phyloP scores from a whole-genome alignment of 2,797 vertebrate species.

The Dromococcyx pavoninus region DNA sequence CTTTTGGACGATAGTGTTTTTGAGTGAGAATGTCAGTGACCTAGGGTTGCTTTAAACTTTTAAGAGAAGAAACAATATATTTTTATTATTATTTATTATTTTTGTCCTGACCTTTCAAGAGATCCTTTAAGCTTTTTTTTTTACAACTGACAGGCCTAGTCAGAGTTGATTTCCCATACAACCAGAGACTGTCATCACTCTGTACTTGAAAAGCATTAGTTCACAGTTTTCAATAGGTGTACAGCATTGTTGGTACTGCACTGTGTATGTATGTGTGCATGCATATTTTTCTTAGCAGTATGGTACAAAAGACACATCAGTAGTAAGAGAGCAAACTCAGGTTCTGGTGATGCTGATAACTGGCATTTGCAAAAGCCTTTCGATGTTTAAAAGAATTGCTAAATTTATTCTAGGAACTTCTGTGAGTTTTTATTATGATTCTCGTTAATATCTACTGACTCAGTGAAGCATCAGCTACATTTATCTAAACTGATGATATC shows the following conservation, averaged over 20 bases:
- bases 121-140: not conserved
- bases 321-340: not conserved
- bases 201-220: not conserved
- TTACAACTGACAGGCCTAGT: not conserved
- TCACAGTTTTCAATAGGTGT: not conserved
- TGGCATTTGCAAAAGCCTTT: not conserved
- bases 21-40: not conserved
- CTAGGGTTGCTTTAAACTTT: not conserved
- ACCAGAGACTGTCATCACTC: not conserved
- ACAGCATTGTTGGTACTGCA: not conserved
- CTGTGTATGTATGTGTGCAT: not conserved
- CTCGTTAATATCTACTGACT: no score
- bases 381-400: not conserved
- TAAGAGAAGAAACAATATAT: not conserved
- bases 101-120: not conserved
- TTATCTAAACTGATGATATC: not conserved
- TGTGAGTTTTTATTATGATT: rapidly evolving
- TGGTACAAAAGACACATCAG: not conserved
- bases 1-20: not conserved
- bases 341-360: not conserved
- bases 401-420: not conserved
- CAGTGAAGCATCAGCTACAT: not conserved
- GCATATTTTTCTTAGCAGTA: not conserved
- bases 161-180: not conserved
- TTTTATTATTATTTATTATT: no score